These are phyloP conservation scores for Malurus splendens DNA, from an alignment of 2,797 vertebrate species.

Conservation along the genomic window DNA sequence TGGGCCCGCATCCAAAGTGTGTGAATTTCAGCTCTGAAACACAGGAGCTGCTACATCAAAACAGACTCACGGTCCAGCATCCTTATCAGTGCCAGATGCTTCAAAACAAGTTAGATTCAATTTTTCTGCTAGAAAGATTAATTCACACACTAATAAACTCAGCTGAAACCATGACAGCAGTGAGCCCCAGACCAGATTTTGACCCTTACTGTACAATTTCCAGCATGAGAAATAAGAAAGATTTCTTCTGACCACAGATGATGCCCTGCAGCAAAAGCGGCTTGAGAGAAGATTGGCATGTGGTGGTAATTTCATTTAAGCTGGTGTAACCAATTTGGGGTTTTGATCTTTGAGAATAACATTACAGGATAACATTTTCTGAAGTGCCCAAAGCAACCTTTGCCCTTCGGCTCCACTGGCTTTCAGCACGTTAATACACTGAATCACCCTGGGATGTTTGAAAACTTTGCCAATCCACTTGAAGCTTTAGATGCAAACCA, in stretches of 20 bases:
- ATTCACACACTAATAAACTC: slow-evolving; percentile 4
- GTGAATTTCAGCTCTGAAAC: neutral
- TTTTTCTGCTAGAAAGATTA: slow-evolving; percentile 19
- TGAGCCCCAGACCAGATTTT: neutral
- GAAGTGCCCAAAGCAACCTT: neutral
- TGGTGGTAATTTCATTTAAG: slow-evolving; percentile 3
- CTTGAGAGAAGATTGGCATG: slow-evolving; percentile 11
- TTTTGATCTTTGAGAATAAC: slow-evolving; percentile 29
- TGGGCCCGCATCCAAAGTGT: neutral
- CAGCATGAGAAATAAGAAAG: neutral
- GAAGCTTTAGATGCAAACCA: neutral
- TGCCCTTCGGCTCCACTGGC: accelerated
- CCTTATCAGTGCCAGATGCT: neutral
- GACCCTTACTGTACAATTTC: neutral
- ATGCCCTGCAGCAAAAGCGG: neutral
- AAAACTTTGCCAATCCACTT: neutral
- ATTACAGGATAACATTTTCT: neutral
- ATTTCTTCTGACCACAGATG: slow-evolving; percentile 19
- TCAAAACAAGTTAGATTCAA: neutral
- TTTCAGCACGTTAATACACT: neutral
- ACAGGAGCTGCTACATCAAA: neutral
- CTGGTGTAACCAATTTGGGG: neutral
- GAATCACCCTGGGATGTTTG: neutral
- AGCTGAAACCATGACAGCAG: neutral
- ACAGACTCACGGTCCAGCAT: neutral